Conservation (phyloP, 1,140 invertebrate genomes). For the Hyles vespertilio region DNA sequence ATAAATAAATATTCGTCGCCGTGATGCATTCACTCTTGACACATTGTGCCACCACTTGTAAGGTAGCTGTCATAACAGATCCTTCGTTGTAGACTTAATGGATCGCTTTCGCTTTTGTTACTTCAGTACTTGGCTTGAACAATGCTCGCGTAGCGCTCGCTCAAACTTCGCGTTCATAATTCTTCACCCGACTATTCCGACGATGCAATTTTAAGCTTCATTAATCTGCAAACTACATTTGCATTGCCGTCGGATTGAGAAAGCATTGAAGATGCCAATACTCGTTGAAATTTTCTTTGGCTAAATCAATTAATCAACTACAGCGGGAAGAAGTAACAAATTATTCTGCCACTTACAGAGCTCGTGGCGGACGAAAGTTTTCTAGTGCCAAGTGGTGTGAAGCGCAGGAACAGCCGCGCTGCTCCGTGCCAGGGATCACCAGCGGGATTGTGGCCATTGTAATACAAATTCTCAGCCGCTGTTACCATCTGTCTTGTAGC, state of each 20-base stretch:
- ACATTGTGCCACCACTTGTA: slow-evolving; percentile 61
- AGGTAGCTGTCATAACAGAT: slow-evolving; percentile 64
- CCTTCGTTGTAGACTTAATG: slow-evolving; percentile 47
- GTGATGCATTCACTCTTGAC: slow-evolving; percentile 50
- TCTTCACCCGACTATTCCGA: too few species aligned
- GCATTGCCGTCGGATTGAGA: too few species aligned
- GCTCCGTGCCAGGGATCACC: slow-evolving; percentile 54
- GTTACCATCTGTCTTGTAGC: slow-evolving; percentile 59
- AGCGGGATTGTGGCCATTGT: slow-evolving; percentile 52
- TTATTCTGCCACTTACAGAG: slow-evolving; percentile 51
- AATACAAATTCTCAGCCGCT: slow-evolving; percentile 61
- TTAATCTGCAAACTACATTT: too few species aligned
- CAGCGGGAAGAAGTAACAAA: slow-evolving; percentile 38
- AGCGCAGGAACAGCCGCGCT: slow-evolving; percentile 54
- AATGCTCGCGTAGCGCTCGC: too few species aligned
- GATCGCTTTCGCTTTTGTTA: slow-evolving; percentile 25
- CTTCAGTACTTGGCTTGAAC: neutral
- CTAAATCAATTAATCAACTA: slow-evolving; percentile 19
- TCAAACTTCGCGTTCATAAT: too few species aligned
- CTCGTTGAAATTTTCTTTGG: slow-evolving; percentile 11
- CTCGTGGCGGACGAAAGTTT: slow-evolving; percentile 44
- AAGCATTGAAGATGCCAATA: slow-evolving; percentile 1
- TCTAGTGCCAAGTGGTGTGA: slow-evolving; percentile 67
- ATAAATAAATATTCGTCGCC: slow-evolving; percentile 70
- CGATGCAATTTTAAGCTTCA: too few species aligned